Conservation (phyloP, 2,113 vertebrate species). For the Saccopteryx bilineata region DNA sequence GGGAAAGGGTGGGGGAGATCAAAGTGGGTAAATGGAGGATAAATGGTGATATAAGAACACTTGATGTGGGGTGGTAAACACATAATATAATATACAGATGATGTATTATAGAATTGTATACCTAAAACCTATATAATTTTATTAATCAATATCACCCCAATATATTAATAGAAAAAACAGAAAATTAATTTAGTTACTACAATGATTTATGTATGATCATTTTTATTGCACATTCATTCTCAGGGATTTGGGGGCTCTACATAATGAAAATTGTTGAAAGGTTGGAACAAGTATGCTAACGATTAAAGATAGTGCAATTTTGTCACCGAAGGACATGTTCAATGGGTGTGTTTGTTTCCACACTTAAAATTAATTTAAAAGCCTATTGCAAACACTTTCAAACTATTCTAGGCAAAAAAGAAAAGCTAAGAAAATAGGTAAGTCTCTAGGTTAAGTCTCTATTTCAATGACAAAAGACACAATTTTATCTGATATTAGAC, state of each 20-base stretch:
- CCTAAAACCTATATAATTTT: too few relatives aligned
- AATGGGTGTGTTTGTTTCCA: neutral
- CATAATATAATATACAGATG: too few relatives aligned
- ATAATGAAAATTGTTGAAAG: neutral
- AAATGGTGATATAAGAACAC: too few relatives aligned
- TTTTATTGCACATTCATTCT: neutral
- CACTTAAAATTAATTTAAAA: constrained; percentile 30
- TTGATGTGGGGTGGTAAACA: too few relatives aligned
- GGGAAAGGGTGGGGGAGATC: too few relatives aligned
- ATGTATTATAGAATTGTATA: too few relatives aligned
- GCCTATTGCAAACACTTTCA: neutral
- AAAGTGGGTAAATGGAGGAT: too few relatives aligned
- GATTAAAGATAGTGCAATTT: neutral
- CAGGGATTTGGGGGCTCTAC: neutral
- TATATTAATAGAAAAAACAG: too few relatives aligned
- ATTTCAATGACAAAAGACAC: neutral
- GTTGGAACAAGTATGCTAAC: neutral
- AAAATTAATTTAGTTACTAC: neutral
- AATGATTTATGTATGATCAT: neutral
- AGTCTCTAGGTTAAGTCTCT: neutral
- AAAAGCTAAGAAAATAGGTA: neutral
- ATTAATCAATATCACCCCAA: too few relatives aligned
- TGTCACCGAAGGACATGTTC: neutral
- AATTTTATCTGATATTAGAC: neutral
- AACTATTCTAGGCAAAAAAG: neutral